Base-by-base conservation (phyloP, 2,888 invertebrate genomes). In the Eupithecia inturbata region DNA sequence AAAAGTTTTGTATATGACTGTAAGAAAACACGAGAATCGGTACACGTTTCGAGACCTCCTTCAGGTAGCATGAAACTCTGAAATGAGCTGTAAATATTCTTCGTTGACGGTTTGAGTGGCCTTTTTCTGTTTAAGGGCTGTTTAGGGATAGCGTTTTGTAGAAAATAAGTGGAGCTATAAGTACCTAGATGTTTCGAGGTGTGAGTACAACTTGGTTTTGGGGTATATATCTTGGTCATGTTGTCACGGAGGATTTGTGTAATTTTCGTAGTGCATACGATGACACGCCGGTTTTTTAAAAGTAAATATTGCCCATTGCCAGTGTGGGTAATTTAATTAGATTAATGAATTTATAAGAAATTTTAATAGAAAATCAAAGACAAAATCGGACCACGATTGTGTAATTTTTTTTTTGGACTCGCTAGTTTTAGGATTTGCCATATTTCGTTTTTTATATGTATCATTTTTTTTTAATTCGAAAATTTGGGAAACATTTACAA, bases 1-100 rank as follows among this genome's bases (percentile, higher is more conserved):
- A 36, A 36, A 36, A 36, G 31, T 71, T 64, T 64, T 68, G 71
- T 71, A 57, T 16, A 64, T 36, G 60, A 74, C 71, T 71, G 66
- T 71, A 66, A 68, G 68, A 71, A 71, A 68, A 68, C 71, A 71
- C 41, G 45, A 26, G 57, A 71, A 75, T 78, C 76, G 66, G 57
- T 68, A 70, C 76, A 74, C 75, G 75, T 74, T 78, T 73, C 70
- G 68, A 77, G 66, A 75, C 68, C 45, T 74, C 77, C 76, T 77
- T 76, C 78, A 78, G 78, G 82, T 80, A 82, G 79, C 76, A 49
- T 67, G 64, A 67, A 68, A 71, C 57, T 68, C 74, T 72, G 71
- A 78, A 84, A 82, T 79, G 79, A 77, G 82, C 81, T 82, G 83
- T 88, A 86, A 87, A 87, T 85, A 70, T 71, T 83, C 82, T 81